Evolutionary conservation across 2,797 vertebrate species (phyloP), one percentile per base, ranked within the genome.

Genomic region (Hypotaenidia okinawae): DNA sequence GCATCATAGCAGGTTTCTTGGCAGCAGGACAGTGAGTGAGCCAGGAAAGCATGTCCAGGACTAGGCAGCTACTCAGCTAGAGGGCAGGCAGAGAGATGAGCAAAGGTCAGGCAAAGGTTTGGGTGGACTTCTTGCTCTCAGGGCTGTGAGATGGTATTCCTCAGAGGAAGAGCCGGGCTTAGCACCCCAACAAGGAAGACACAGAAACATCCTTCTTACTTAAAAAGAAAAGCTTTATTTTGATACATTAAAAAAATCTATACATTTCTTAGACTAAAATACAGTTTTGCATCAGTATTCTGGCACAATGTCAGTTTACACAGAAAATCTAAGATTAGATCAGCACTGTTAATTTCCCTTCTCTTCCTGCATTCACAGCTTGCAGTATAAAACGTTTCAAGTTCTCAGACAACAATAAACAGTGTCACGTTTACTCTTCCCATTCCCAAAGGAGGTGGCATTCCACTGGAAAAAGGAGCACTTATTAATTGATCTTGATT

Each of bases 201-300:
- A 94, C 12, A 87, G 63, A 90, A 37, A 77, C 58, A 22, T 76
- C 58, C 95, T 97, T 97, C 95, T 98, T 98, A 98, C 70, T 95
- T 95, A 96, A 96, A 94, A 96, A 92, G 84, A 84, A 97, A 97
- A 98, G 86, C 97, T 98, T 98, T 98, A 98, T 98, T 98, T 95
- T 94, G 95, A 97, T 97, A 98, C 97, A 98, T 98, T 97, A 97
- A 97, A 98, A 98, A 98, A 98, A 97, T 90, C 97, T 98, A 98
- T 98, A 98, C 97, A 98, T 98, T 97, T 98, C 95, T 98, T 98
- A 97, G 98, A 98, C 97, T 98, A 98, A 98, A 98, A 98, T 98
- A 98, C 98, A 98, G 95, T 98, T 96, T 98, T 98, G 98, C 97
- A 97, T 98, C 97, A 97, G 97, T 98, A 97, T 98, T 97, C 97